Base-by-base conservation (phyloP, 2,113 vertebrate genomes). In the Apteryx mantelli region DNA sequence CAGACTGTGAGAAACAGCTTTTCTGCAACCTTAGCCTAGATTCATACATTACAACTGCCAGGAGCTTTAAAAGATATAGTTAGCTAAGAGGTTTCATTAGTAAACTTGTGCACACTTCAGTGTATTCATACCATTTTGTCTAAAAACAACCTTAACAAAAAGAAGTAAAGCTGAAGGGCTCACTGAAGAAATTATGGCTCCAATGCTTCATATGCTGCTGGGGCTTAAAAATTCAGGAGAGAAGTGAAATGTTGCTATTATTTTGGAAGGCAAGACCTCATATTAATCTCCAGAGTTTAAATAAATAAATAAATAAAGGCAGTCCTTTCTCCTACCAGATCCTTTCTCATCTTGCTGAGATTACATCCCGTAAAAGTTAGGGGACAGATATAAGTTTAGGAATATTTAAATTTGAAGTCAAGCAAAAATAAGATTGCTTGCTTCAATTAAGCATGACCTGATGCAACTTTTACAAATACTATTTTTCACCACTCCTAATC, bases 71-170 rank as follows among this genome's bases (percentile, higher is more conserved):
- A 14, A 90, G 34, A 81, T 6, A 68, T 4, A 83, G 28, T 6
- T 69, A 78, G 28, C 30, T 24, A 15, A 88, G 19, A 82, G 32
- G 6, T 34, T 91, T 82, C 70, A 58, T 80, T 88, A 91, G 71
- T 56, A 25, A 19, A 36, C 20, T 28, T 48, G 18, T 64, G 32
- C 90, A 71, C 0, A 3, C 10, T 77, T 71, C n/a, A 38, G 34
- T 42, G 32, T 30, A 48, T 63, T 66, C 22, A 16, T 2, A 83
- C 12, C n/a, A 70, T n/a, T 38, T 78, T 69, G 9, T 60, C 55
- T 88, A 75, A 22, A 86, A 92, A 90, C 9, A 83, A 44, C 32
- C 22, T 88, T 70, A 55, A 89, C 22, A 71, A 66, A 87, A 87
- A 91, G 50, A 70, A 95, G 84, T 44, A 95, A 86, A 93, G 58